These are phyloP conservation scores for Acanthis flammea DNA, from an alignment of 2,797 vertebrate genomes.

Conservation along the genomic window DNA sequence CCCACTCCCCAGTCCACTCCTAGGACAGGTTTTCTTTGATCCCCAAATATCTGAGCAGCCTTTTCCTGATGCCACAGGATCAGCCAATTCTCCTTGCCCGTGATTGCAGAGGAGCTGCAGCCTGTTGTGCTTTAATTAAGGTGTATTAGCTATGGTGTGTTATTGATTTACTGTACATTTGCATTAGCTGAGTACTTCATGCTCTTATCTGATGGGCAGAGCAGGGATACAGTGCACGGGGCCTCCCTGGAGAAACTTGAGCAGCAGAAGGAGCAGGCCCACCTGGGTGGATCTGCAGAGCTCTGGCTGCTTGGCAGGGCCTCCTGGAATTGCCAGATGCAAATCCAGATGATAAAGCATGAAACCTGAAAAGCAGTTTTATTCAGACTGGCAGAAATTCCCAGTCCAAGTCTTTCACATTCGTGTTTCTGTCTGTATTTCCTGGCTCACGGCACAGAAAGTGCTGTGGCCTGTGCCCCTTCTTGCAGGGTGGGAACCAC, in stretches of 20 bases:
- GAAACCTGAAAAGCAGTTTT: neutral
- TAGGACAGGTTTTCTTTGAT: neutral
- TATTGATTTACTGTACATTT: conserved; percentile 55
- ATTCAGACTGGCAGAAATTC: neutral
- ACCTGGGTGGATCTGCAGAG: conserved; percentile 1
- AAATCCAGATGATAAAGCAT: neutral
- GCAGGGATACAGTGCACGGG: neutral
- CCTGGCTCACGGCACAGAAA: neutral
- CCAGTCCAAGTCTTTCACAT: neutral
- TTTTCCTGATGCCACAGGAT: neutral
- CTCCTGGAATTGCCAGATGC: neutral
- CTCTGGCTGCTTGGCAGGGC: neutral
- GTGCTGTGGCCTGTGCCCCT: neutral
- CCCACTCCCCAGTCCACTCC: neutral
- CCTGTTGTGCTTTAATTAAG: conserved; percentile 45
- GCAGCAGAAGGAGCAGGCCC: neutral
- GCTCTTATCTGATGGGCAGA: conserved; percentile 55
- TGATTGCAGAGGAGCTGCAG: conserved; percentile 12
- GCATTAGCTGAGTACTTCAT: conserved; percentile 27
- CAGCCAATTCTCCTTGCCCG: neutral
- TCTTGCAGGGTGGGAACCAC: neutral
- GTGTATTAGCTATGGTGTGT: conserved; percentile 13
- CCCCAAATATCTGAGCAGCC: neutral
- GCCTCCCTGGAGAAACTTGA: neutral
- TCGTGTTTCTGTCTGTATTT: neutral